phyloP scores from a whole-genome alignment of 2,113 vertebrate species.

The Pachycephala philippinensis region DNA sequence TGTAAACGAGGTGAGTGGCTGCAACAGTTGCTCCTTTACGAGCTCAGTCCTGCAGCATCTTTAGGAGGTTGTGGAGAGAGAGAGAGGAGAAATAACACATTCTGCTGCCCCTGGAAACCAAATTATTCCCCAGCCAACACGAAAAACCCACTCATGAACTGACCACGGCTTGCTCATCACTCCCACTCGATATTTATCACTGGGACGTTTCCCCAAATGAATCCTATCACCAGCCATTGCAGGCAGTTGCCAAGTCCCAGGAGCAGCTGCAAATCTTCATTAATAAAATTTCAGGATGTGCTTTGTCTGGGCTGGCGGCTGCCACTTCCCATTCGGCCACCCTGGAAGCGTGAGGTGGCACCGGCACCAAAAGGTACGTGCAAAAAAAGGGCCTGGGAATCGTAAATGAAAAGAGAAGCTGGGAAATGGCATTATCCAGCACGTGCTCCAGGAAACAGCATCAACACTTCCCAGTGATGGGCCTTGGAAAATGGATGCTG shows the following conservation, averaged over 20 bases:
- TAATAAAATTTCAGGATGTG: constrained; percentile 68
- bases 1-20: not conserved
- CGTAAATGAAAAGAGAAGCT: constrained; percentile 56
- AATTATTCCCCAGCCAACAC: not conserved
- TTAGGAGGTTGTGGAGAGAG: not conserved
- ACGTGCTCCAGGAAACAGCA: not conserved
- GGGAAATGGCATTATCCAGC: constrained; percentile 16
- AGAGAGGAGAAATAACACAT: not conserved
- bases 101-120: constrained; percentile 5
- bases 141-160: constrained; percentile 47
- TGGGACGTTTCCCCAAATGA: constrained; percentile 48
- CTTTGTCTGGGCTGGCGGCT: constrained; percentile 74
- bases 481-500: not conserved
- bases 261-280: constrained; percentile 87
- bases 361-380: not conserved
- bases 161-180: constrained; percentile 51
- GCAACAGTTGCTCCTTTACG: not conserved
- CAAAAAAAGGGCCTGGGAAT: not conserved
- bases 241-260: constrained; percentile 72
- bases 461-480: constrained; percentile 8
- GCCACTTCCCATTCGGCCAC: constrained; percentile 34
- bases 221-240: constrained; percentile 77
- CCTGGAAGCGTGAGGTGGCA: constrained; percentile 58
- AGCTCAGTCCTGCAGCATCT: not conserved
- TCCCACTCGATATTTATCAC: constrained; percentile 55